Percentiles rank a stretch among this genome's conserved stretches.
These are phyloP conservation scores for Castor canadensis DNA, from an alignment of 2,113 vertebrate genomes.

Conservation along the genomic window DNA sequence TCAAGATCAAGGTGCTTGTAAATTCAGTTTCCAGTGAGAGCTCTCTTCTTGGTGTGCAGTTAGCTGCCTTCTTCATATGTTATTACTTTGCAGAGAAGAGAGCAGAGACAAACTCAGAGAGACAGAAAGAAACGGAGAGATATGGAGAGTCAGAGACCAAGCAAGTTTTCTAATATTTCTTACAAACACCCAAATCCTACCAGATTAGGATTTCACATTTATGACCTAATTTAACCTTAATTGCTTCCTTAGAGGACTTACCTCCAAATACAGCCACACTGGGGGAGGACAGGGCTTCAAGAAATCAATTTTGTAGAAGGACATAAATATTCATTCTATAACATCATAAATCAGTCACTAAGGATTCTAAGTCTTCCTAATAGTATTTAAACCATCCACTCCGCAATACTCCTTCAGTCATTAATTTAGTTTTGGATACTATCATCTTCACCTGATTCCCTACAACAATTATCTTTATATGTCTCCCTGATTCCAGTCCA, in stretches of 20 bases:
- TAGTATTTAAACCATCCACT: not conserved
- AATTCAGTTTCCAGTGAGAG: not conserved
- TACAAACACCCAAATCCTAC: not conserved
- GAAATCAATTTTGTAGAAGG: not conserved
- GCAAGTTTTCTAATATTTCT: not conserved
- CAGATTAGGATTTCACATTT: not conserved
- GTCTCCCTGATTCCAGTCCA: not conserved
- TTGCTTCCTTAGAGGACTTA: not conserved
- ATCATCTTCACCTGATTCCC: not conserved
- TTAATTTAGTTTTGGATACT: not conserved
- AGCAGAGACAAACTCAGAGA: no score
- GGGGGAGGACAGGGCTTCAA: not conserved
- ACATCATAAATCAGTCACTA: not conserved
- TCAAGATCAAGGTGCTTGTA: not conserved
- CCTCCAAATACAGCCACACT: not conserved
- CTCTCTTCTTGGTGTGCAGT: not conserved
- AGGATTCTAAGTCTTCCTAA: not conserved
- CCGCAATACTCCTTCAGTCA: not conserved
- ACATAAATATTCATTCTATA: not conserved
- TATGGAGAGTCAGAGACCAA: no score
- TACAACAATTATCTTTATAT: not conserved
- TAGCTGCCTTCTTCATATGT: not conserved
- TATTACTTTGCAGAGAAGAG: not conserved
- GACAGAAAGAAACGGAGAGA: not conserved
- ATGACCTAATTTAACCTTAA: not conserved